These are phyloP conservation scores for Scrobipalpa atriplicella DNA, from an alignment of 2,888 invertebrate genomes.

Conservation along the genomic window DNA sequence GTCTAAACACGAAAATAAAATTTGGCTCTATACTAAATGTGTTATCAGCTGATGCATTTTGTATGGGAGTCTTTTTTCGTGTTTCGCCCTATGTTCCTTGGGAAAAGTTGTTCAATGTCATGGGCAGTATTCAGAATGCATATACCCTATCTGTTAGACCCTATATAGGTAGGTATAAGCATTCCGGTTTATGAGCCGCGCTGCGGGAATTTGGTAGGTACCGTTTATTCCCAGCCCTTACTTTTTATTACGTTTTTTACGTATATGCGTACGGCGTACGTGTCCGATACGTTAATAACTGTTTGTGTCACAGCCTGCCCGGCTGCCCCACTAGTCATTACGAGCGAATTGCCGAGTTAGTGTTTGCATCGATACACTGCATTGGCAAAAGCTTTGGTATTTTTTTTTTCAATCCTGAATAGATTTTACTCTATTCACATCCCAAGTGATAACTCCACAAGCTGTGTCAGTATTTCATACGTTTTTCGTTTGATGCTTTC, in stretches of 20 bases:
- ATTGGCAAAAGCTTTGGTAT: constrained; percentile 4
- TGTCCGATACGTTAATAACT: constrained; percentile 32
- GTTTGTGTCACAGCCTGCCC: constrained; percentile 28
- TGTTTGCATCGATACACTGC: constrained; percentile 11
- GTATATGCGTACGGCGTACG: constrained; percentile 30
- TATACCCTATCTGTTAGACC: too few relatives aligned
- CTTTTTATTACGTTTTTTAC: constrained; percentile 35
- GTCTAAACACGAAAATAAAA: too few relatives aligned
- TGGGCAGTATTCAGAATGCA: too few relatives aligned
- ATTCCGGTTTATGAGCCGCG: constrained; percentile 22
- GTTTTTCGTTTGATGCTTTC: not conserved
- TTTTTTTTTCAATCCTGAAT: not conserved
- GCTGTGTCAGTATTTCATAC: not conserved
- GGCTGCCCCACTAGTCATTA: constrained; percentile 22
- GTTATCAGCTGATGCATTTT: too few relatives aligned
- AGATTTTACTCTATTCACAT: not conserved
- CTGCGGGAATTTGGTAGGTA: constrained; percentile 22
- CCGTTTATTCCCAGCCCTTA: constrained; percentile 24
- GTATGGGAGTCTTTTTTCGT: too few relatives aligned
- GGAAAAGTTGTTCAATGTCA: too few relatives aligned
- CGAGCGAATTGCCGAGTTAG: not conserved
- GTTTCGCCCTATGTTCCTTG: too few relatives aligned
- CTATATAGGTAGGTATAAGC: not conserved
- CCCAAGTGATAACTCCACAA: not conserved
- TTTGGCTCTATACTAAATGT: too few relatives aligned